Evolutionary conservation across 2,888 invertebrate genomes (phyloP).

Genomic region (Alloplasta piceator): DNA sequence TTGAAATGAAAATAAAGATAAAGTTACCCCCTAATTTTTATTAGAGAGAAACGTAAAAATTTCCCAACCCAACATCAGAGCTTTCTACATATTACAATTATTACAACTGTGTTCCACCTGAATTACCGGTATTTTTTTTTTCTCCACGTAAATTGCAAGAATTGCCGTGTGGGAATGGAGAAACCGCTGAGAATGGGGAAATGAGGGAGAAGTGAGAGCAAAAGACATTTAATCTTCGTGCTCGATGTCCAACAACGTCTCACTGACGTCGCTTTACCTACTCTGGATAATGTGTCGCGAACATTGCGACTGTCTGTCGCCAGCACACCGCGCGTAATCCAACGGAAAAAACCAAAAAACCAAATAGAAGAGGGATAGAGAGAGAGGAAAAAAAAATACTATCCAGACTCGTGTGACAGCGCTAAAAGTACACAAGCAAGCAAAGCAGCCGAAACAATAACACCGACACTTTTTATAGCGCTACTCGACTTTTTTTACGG

Average conservation of each 20-base stretch:
- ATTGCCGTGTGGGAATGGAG: no score
- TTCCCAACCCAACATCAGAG: no score
- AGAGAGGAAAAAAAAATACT: not conserved
- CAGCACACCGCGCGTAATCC: no score
- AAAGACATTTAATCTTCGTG: conserved; percentile 45
- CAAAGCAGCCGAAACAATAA: conserved; percentile 45
- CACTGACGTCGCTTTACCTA: conserved; percentile 1
- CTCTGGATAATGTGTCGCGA: not conserved
- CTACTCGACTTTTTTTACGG: conserved; percentile 25
- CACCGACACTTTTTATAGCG: conserved; percentile 41
- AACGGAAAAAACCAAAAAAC: conserved; percentile 1
- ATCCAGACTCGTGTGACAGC: not conserved
- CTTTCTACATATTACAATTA: no score
- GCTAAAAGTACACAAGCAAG: conserved; percentile 14
- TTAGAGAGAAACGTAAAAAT: no score
- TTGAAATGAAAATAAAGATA: no score
- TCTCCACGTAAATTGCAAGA: no score
- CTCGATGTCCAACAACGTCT: not conserved
- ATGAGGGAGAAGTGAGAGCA: not conserved
- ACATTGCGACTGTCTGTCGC: not conserved
- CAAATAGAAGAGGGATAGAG: not conserved
- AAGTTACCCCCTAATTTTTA: no score
- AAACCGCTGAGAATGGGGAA: not conserved
- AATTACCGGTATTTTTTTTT: no score
- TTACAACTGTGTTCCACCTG: no score